Percentiles rank a stretch among this genome's conserved stretches.
Conservation (phyloP, 2,113 vertebrate species). For the Bos taurus region DNA sequence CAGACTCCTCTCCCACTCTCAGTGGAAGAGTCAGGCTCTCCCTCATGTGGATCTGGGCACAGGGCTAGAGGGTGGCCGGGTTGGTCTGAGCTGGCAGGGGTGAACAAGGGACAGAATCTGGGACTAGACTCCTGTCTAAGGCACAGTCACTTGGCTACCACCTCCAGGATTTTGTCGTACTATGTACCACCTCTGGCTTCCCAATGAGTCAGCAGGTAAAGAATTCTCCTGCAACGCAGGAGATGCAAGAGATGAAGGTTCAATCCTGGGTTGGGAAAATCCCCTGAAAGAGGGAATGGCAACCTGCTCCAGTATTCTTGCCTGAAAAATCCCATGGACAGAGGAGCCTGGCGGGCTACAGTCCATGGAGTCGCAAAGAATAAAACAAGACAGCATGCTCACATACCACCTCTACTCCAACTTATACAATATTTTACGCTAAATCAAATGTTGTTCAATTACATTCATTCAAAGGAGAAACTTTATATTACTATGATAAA, state of each 20-base stretch:
- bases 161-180: neutral
- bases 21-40: neutral
- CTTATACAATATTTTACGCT: neutral
- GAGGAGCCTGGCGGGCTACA: neutral
- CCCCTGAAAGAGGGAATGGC: neutral
- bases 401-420: neutral
- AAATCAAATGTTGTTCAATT: constrained; percentile 1
- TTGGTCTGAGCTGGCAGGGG: neutral
- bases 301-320: neutral
- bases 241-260: neutral
- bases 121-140: neutral
- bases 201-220: neutral
- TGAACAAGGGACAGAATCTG: neutral
- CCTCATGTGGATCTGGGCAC: too few species aligned
- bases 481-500: neutral
- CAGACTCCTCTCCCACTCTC: neutral
- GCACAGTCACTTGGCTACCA: neutral
- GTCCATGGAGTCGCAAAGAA: neutral
- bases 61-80: too few species aligned
- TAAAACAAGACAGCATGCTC: neutral
- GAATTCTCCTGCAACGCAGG: neutral
- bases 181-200: neutral
- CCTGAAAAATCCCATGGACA: neutral
- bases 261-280: neutral
- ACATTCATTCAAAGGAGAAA: neutral